These are phyloP conservation scores for Tribolium madens DNA, from an alignment of 1,140 invertebrate species.

Conservation along the genomic window DNA sequence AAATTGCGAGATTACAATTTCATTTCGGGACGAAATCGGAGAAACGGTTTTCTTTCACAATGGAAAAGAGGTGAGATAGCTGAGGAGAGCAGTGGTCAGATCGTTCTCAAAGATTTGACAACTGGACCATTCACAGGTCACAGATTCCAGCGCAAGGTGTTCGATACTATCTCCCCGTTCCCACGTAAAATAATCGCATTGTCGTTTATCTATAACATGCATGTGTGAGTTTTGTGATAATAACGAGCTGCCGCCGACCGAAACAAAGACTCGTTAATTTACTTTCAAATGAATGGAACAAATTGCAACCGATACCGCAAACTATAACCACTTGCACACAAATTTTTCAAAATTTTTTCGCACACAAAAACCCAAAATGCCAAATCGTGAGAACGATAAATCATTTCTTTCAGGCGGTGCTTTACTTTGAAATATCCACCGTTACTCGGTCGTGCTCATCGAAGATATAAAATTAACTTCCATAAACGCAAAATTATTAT, in stretches of 20 bases:
- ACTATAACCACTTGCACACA: no score
- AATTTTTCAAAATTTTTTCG: neutral
- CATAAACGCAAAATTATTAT: neutral
- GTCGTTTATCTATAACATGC: constrained; percentile 28
- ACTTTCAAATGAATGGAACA: neutral
- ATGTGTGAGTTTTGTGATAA: constrained; percentile 26
- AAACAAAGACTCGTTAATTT: constrained; percentile 41
- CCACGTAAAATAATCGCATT: constrained; percentile 52
- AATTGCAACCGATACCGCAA: neutral
- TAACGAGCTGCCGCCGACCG: neutral
- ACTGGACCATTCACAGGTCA: constrained; percentile 47
- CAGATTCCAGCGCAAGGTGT: constrained; percentile 49
- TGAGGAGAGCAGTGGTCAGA: constrained; percentile 41
- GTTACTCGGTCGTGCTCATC: neutral
- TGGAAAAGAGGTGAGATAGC: constrained; percentile 12
- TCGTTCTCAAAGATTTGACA: constrained; percentile 49
- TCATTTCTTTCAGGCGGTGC: neutral
- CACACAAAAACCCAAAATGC: neutral
- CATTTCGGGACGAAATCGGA: neutral
- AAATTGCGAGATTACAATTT: neutral
- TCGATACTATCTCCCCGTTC: constrained; percentile 49
- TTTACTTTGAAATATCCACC: neutral
- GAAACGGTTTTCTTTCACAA: constrained; percentile 15
- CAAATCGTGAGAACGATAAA: neutral
- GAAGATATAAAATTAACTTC: neutral